Evolutionary conservation across 2,888 invertebrate genomes (phyloP), one percentile per base, ranked within the genome.

Genomic region (Thalpophila matura): DNA sequence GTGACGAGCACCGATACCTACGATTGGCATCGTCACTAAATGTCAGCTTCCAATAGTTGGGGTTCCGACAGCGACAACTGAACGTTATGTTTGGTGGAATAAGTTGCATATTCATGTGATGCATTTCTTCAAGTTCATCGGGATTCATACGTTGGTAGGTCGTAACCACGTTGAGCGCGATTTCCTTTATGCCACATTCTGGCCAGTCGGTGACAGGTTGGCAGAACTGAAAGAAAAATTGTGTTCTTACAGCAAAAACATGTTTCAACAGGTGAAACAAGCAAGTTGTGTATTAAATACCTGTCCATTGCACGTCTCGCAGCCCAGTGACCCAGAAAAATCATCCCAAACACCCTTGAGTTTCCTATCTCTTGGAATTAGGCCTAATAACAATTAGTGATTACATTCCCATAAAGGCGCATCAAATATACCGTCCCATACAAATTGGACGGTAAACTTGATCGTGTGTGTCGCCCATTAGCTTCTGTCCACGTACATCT

Each of bases 41-140:
- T 7, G 74, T 78, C 3, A 85, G 82, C 70, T 91, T 94, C 96
- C 96, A 96, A 60, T 95, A 95, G 79, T 95, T 94, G 0, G 95
- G 92, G 18, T 85, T 73, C 0, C 89, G 94, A 74, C 96, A 96
- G 29, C 89, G 87, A 70, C 96, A 96, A n/a, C 86, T 87, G 12
- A 95, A 89, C 4, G 84, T 90, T 26, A 95, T 89, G 10, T 88
- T 92, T 0, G 95, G 92, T 10, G 95, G 94, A 40, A 83, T 77
- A 1, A 92, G 87, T 62, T 94, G 92, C 38, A 91, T 82, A 56
- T 89, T 88, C 12, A 84, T 77, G 68, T 95, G 92, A 71, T 95
- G 92, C 73, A 90, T 81, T 43, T 84, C 79, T 67, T 95, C 95
- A 2, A 95, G 79, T 43, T 91, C 88, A 69, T 94, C 92, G 0